Evolutionary conservation across 2,797 vertebrate genomes (phyloP).

Genomic region (Crocodylus rhombifer): DNA sequence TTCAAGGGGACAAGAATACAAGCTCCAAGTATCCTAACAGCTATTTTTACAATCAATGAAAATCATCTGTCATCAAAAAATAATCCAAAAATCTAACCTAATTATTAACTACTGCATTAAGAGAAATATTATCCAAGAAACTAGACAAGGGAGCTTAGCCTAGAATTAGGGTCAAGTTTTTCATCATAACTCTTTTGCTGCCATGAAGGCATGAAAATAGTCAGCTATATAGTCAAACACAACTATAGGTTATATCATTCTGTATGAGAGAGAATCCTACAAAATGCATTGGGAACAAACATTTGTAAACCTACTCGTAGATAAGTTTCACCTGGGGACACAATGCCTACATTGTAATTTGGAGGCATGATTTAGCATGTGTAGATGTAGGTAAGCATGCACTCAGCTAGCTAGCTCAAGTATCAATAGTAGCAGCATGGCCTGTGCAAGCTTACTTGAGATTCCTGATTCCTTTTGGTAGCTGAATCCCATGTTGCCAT

Average conservation of each 20-base stretch:
- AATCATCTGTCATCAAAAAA: background rate
- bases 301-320: background rate
- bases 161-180: background rate
- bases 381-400: no score
- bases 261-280: background rate
- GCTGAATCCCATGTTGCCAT: background rate
- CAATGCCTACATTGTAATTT: no score
- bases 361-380: no score
- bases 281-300: background rate
- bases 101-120: background rate
- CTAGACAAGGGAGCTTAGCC: background rate
- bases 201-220: background rate
- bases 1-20: background rate
- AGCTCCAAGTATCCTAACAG: background rate
- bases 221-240: background rate
- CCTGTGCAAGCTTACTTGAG: no score
- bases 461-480: no score
- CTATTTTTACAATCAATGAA: background rate
- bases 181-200: background rate
- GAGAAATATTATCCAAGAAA: background rate
- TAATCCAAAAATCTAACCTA: background rate
- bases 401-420: no score
- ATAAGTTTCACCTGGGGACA: no score
- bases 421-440: no score
- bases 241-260: background rate